Evolutionary conservation across 2,797 vertebrate genomes (phyloP), one percentile per base, ranked within the genome.

Genomic region (Taeniopygia guttata): DNA sequence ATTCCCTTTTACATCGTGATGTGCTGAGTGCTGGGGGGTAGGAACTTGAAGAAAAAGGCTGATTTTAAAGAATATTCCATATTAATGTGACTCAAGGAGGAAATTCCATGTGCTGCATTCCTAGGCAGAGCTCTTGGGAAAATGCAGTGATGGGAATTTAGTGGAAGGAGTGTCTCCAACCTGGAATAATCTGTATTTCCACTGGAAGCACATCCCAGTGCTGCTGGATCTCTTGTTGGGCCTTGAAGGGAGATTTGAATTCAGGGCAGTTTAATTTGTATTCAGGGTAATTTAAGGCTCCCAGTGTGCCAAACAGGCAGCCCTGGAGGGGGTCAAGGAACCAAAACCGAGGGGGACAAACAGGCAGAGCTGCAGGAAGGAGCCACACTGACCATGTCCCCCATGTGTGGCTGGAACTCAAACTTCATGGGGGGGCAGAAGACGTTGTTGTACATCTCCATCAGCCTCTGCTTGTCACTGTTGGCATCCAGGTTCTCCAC

Each of bases 401-500:
- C 99, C 99, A 99, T 99, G 88, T 99, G 99, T 3, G 99, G 99
- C 98, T 99, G 99, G 97, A 99, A 99, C 94, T 99, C 99, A 29
- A 99, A 99, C 96, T 99, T 99, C 97, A 99, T 98, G 14, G 99
- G 99, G 0, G 99, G 99, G 43, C 99, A 99, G 98, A 99, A 99
- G 96, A 99, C 98, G 0, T 98, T 99, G 97, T 99, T 99, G 98
- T 99, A 99, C 97, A 99, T 99, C 98, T 99, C 99, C 99, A 99
- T 99, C 90, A 99, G 98, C 74, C 98, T 98, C 95, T 99, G 99
- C 95, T 99, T 99, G 97, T 99, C 99, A 12, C 98, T 98, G 83
- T 98, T 98, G 94, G 99, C 98, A 62, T 99, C 99, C 96, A 99
- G 98, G 96, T 98, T 99, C 97, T 99, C 99, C 1, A 99, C 97